These are phyloP conservation scores for Chroicocephalus ridibundus DNA, from an alignment of 2,113 vertebrate species.

Conservation along the genomic window DNA sequence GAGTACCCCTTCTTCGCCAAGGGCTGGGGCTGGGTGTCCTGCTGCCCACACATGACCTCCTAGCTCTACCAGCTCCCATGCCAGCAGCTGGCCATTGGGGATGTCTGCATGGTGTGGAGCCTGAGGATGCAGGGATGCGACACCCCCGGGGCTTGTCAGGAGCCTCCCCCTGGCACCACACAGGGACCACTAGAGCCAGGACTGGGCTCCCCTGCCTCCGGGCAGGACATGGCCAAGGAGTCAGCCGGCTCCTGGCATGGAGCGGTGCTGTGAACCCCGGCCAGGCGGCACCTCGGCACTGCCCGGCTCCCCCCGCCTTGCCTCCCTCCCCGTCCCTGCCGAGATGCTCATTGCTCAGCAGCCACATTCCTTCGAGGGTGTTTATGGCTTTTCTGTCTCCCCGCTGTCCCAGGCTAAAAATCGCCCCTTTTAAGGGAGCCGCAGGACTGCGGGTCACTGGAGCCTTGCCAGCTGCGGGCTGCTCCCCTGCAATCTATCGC, in stretches of 20 bases:
- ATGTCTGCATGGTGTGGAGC: background rate
- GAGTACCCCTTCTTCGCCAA: background rate
- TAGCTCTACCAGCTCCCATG: background rate
- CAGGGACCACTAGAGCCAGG: background rate
- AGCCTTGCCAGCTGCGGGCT: background rate
- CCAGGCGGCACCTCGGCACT: background rate
- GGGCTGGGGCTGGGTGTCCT: background rate
- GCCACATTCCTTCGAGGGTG: background rate
- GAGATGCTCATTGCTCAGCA: background rate
- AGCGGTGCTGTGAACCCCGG: background rate
- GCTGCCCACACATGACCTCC: background rate
- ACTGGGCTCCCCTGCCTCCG: background rate
- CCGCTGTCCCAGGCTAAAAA: background rate
- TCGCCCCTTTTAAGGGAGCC: conserved; percentile 46
- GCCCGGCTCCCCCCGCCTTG: background rate
- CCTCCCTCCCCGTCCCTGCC: rapidly evolving
- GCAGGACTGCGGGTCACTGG: background rate
- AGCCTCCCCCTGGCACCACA: background rate
- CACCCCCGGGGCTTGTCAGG: background rate
- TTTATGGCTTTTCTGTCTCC: conserved; percentile 35
- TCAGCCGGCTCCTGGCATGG: rapidly evolving
- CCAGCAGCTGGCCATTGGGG: background rate
- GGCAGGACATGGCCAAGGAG: background rate
- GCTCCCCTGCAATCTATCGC: background rate
- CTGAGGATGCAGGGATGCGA: rapidly evolving